These are phyloP conservation scores for Asbolus verrucosus DNA, from an alignment of 1,140 invertebrate species.

Conservation along the genomic window DNA sequence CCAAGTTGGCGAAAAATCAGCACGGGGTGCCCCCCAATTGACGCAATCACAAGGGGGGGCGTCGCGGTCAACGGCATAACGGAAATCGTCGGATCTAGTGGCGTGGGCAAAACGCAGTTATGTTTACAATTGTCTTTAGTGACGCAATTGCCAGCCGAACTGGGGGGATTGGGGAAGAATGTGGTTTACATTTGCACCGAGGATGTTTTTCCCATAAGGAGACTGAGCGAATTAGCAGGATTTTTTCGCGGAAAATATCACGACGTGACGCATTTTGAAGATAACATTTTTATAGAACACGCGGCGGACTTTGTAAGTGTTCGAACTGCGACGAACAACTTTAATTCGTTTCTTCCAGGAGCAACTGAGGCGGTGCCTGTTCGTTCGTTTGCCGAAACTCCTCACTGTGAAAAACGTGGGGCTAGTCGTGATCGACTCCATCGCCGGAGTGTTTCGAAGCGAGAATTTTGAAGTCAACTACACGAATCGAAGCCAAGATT, in stretches of 20 bases:
- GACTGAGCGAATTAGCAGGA: slow-evolving; percentile 70
- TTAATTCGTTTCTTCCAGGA: slow-evolving; percentile 66
- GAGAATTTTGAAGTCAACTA: slow-evolving; percentile 70
- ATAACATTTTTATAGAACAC: slow-evolving; percentile 61
- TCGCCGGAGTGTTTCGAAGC: slow-evolving; percentile 77
- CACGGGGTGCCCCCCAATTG: slow-evolving; percentile 73
- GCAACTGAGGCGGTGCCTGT: slow-evolving; percentile 71
- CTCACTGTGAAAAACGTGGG: slow-evolving; percentile 70
- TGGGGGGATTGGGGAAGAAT: slow-evolving; percentile 60
- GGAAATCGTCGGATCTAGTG: slow-evolving; percentile 86
- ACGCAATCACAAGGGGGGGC: slow-evolving; percentile 77
- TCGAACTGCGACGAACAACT: too few relatives aligned
- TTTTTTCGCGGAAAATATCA: slow-evolving; percentile 61
- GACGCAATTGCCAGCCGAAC: slow-evolving; percentile 60
- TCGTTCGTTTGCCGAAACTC: slow-evolving; percentile 66
- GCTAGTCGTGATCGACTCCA: slow-evolving; percentile 80
- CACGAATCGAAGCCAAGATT: slow-evolving; percentile 67
- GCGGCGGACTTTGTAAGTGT: slow-evolving; percentile 69
- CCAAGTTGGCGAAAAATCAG: slow-evolving; percentile 67
- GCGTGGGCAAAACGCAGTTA: slow-evolving; percentile 87
- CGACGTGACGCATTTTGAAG: slow-evolving; percentile 62
- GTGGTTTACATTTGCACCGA: slow-evolving; percentile 84
- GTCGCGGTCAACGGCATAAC: slow-evolving; percentile 79
- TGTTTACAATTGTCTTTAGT: slow-evolving; percentile 76
- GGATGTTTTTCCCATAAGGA: slow-evolving; percentile 77